A percentile compares a stretch with the other conserved stretches of the same genome.
These are phyloP conservation scores for Spicauda simplicius DNA, from an alignment of 2,888 invertebrate species.

Conservation along the genomic window DNA sequence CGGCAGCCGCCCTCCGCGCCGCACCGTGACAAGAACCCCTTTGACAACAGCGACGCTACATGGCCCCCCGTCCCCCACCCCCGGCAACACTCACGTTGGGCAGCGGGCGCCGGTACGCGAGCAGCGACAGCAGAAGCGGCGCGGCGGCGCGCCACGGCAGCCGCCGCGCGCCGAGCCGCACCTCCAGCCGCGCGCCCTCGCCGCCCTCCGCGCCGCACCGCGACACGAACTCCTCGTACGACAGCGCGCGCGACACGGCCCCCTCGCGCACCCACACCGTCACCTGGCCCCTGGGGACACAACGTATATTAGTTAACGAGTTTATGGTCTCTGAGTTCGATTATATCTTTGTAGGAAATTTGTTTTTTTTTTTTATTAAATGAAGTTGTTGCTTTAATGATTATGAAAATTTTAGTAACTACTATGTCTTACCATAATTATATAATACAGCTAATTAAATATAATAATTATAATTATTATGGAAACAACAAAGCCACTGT, in stretches of 20 bases:
- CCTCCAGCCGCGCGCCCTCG: constrained; percentile 91
- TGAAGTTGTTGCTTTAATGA: too few species aligned
- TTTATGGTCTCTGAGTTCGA: too few species aligned
- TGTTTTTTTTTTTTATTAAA: too few species aligned
- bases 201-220: constrained; percentile 88
- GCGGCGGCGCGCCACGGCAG: constrained; percentile 96
- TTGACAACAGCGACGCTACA: too few species aligned
- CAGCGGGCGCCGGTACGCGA: constrained; percentile 94
- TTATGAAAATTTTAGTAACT: too few species aligned
- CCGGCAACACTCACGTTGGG: constrained; percentile 85
- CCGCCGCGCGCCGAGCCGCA: constrained; percentile 91
- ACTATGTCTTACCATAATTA: too few species aligned
- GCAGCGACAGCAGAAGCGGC: constrained; percentile 94
- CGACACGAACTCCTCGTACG: constrained; percentile 75
- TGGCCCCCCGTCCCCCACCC: too few species aligned
- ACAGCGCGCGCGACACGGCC: constrained; percentile 70
- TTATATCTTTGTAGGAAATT: too few species aligned
- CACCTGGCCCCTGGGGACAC: constrained; percentile 76
- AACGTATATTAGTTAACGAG: background rate
- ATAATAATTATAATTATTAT: too few species aligned
- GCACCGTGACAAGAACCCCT: too few species aligned
- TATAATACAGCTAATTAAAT: too few species aligned
- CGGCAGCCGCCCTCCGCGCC: constrained; percentile 93
- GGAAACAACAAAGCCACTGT: too few species aligned
- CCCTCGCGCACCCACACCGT: constrained; percentile 74